These are phyloP conservation scores for Sorex araneus DNA, from an alignment of 2,113 vertebrate species.

Conservation along the genomic window DNA sequence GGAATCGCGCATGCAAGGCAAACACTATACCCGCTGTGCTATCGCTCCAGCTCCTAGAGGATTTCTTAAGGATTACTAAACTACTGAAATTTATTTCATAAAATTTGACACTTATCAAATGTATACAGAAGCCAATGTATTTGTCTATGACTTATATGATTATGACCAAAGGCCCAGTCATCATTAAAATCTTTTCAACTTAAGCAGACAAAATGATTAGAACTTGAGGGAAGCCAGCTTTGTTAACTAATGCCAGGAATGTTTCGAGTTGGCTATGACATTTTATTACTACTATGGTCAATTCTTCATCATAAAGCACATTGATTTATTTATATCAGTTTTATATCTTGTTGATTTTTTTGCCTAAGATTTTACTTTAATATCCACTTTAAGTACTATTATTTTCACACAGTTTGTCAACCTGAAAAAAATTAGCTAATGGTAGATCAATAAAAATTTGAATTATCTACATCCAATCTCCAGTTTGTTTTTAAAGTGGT, in stretches of 20 bases:
- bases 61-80: neutral
- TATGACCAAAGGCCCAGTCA: neutral
- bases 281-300: neutral
- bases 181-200: neutral
- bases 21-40: too few relatives aligned
- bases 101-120: conserved; percentile 9
- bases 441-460: neutral
- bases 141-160: neutral
- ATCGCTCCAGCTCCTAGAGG: too few relatives aligned
- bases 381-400: neutral
- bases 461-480: neutral
- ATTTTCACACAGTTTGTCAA: neutral
- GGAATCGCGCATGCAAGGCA: too few relatives aligned
- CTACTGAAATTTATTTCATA: neutral
- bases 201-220: neutral
- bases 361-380: neutral
- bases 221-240: neutral
- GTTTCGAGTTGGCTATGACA: neutral
- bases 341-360: neutral
- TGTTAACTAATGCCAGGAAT: neutral
- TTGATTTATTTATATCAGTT: neutral
- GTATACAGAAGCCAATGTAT: neutral
- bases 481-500: neutral
- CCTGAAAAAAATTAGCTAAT: neutral
- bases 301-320: neutral